phyloP scores from a whole-genome alignment of 2,888 invertebrate genomes.

The Microchrysa polita region DNA sequence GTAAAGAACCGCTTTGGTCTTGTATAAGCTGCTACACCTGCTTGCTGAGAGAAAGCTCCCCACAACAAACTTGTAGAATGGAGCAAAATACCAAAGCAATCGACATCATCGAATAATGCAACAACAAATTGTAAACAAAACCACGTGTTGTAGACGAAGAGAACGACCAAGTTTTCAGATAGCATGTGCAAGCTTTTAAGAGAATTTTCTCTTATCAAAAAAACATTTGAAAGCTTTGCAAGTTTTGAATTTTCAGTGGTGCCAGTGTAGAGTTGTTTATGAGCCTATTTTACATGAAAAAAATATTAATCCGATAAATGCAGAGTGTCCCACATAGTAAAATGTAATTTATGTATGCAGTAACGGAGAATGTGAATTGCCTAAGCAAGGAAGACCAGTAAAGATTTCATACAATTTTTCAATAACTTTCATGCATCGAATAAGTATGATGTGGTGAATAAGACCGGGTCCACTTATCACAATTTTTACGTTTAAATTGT shows the following conservation, averaged over 20 bases:
- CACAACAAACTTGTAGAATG: not conserved
- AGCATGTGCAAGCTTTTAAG: not conserved
- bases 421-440: too few relatives aligned
- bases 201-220: not conserved
- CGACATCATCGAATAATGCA: not conserved
- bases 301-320: too few relatives aligned
- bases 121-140: conserved; percentile 34
- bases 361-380: too few relatives aligned
- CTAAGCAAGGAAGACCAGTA: too few relatives aligned
- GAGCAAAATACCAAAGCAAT: not conserved
- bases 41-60: conserved; percentile 12
- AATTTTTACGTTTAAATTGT: too few relatives aligned
- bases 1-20: too few relatives aligned
- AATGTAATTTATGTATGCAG: too few relatives aligned
- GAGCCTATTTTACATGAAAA: not conserved
- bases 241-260: not conserved
- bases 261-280: not conserved
- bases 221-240: not conserved
- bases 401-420: too few relatives aligned
- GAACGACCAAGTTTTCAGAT: not conserved
- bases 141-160: conserved; percentile 26
- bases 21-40: too few relatives aligned
- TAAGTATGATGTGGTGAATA: too few relatives aligned
- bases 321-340: too few relatives aligned
- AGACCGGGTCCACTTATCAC: too few relatives aligned